These are phyloP conservation scores for Blastomussa wellsi DNA, from an alignment of 92 coral and sea anemone genomes.

Conservation along the genomic window DNA sequence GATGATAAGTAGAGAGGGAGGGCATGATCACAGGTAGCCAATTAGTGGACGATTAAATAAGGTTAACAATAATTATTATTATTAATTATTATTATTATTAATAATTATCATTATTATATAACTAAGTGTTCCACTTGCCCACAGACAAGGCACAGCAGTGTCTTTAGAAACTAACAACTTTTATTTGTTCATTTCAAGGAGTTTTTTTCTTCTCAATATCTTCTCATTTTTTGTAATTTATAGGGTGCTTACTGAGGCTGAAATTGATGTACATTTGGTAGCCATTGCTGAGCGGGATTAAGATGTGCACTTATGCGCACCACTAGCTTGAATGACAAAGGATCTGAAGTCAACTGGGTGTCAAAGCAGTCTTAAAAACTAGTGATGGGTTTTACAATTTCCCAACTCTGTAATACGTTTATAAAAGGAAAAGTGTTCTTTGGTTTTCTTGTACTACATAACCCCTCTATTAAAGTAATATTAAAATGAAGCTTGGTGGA, in stretches of 20 bases:
- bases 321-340: neutral
- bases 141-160: too few species aligned
- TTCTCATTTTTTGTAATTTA: slow-evolving; percentile 2
- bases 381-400: neutral
- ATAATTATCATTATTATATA: too few species aligned
- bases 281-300: slow-evolving; percentile 98
- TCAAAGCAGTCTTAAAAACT: neutral
- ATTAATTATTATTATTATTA: too few species aligned
- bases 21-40: too few species aligned
- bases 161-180: too few species aligned
- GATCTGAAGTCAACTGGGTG: neutral
- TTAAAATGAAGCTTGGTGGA: neutral
- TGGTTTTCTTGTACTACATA: neutral
- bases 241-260: slow-evolving; percentile 93
- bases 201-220: neutral
- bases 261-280: slow-evolving; percentile 94
- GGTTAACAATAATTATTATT: too few species aligned
- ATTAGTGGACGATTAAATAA: too few species aligned
- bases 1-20: too few species aligned
- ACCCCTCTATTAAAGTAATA: neutral
- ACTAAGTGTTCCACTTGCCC: too few species aligned
- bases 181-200: neutral
- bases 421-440: neutral
- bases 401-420: neutral
- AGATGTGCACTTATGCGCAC: neutral